These are phyloP conservation scores for Oryzias dopingdopingensis DNA, from an alignment of 2,797 vertebrate genomes.

Conservation along the genomic window DNA sequence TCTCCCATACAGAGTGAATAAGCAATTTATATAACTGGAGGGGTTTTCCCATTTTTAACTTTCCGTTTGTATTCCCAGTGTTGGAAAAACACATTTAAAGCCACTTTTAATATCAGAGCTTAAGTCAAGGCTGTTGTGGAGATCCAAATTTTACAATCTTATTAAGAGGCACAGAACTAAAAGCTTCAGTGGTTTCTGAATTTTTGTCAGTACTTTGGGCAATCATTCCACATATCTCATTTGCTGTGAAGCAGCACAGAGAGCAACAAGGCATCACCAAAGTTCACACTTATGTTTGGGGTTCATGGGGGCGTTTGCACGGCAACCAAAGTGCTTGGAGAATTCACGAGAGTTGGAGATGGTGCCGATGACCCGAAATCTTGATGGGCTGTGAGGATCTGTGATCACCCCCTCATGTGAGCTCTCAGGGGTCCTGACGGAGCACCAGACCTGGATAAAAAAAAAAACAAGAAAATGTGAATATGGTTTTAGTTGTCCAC, in stretches of 20 bases:
- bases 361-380: constrained; percentile 91
- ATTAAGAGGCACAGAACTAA: constrained; percentile 39
- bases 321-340: constrained; percentile 88
- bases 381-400: constrained; percentile 94
- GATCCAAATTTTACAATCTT: constrained; percentile 15
- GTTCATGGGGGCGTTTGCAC: constrained; percentile 87
- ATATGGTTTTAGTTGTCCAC: not conserved
- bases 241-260: constrained; percentile 1
- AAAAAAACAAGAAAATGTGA: not conserved
- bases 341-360: constrained; percentile 93
- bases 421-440: constrained; percentile 91
- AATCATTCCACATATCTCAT: constrained; percentile 16
- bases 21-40: constrained; percentile 41
- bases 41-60: constrained; percentile 31
- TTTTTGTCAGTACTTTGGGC: constrained; percentile 11
- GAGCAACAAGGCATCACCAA: constrained; percentile 79
- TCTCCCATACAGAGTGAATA: constrained; percentile 35
- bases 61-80: constrained; percentile 65
- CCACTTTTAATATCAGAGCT: constrained; percentile 42
- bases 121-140: constrained; percentile 9
- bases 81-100: constrained; percentile 48
- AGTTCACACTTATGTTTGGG: constrained; percentile 92
- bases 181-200: constrained; percentile 47
- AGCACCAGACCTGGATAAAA: constrained; percentile 90
- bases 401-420: constrained; percentile 94